Base-by-base conservation (phyloP, 2,888 invertebrate species). In the Epistrophella euchroma region DNA sequence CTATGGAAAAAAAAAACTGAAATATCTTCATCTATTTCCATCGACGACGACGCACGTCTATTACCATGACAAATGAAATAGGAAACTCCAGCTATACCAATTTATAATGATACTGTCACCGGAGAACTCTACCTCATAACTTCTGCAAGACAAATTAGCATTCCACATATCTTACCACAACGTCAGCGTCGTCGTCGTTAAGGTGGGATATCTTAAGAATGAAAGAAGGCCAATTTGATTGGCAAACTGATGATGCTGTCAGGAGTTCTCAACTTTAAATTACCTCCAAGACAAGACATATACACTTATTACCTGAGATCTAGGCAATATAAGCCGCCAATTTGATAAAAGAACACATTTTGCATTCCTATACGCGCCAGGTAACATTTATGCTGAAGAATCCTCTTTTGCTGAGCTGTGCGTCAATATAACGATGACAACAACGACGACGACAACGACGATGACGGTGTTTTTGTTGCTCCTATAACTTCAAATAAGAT, bases 401-500 rank as follows among this genome's bases (percentile, higher is more conserved):
- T 50, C 28, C 52, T 15, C 68, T 25, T 50, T 62, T 19, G 37
- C 7, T 25, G 37, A 15, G 56, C 19, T 17, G 35, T 50, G 68
- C 50, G 68, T 68, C 50, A 32, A 32, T 7, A 32, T 7, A 32
- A 32, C 32, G 32, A 32, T 32, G 32, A 32, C 7, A 22, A 22
- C 50, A n/a, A 22, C 22, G 17, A 28, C 28, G 62, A 25, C 22
- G 37, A 28, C 22, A 7, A 43, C 9, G 28, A 15, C 17, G 47
- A 19, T 17, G 37, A 10, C 37, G 35, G 19, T 4, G 22, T 68
- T 68, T 35, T 55, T 15, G 45, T 70, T 25, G 28, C 32, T 37
- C 9, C 40, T 19, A n/a, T n/a, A 71, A 64, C 81, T 77, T 77
- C 81, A 77, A 87, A 87, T 84, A 80, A 84, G 87, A 87, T 87